Conservation (phyloP, 2,113 vertebrate species). For the Acanthochromis polyacanthus region DNA sequence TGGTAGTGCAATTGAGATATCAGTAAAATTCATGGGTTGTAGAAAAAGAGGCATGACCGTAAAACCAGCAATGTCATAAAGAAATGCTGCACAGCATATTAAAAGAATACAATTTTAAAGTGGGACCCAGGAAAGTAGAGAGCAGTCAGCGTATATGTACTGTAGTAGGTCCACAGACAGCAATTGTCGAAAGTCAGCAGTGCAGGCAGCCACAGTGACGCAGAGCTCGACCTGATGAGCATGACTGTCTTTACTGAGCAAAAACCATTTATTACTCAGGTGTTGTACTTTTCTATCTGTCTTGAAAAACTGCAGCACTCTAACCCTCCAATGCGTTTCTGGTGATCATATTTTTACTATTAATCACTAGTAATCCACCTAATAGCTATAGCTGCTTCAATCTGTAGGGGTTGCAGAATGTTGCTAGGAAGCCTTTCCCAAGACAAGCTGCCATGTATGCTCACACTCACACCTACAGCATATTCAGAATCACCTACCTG, state of each 20-base stretch:
- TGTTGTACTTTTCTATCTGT: too few species aligned
- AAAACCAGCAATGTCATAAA: conserved; percentile 14
- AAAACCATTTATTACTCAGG: background rate
- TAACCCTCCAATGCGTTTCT: background rate
- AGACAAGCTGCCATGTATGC: too few species aligned
- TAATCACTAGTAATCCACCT: too few species aligned
- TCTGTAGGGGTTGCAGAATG: too few species aligned
- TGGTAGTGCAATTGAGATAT: background rate
- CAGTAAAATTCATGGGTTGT: conserved; percentile 12
- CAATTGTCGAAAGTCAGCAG: conserved; percentile 2
- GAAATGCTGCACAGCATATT: conserved; percentile 13
- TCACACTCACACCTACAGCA: too few species aligned
- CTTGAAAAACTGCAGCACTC: background rate
- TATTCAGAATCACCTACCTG: too few species aligned
- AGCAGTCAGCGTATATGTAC: background rate
- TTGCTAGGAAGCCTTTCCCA: too few species aligned
- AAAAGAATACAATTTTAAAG: conserved; percentile 14
- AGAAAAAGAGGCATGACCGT: background rate
- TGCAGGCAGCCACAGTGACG: background rate
- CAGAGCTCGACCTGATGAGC: background rate
- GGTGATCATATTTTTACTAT: too few species aligned
- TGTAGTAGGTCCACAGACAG: conserved; percentile 3
- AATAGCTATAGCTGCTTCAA: too few species aligned
- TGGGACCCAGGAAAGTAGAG: background rate
- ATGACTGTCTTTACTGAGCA: background rate